Evolutionary conservation across 92 coral and sea anemone genomes (phyloP).

Genomic region (Actinernus sp.): DNA sequence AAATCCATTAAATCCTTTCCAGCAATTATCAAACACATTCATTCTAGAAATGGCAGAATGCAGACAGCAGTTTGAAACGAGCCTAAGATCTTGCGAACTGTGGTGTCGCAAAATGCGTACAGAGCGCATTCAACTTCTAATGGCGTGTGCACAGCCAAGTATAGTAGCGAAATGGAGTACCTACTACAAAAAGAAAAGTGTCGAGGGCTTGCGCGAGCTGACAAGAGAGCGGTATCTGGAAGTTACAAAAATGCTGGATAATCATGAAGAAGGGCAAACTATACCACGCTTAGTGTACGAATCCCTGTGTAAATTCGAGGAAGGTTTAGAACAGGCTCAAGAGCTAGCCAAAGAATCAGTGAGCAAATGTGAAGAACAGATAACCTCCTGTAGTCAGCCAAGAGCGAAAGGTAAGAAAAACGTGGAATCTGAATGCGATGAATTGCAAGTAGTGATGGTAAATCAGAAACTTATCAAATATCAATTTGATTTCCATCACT

Average conservation of each 20-base stretch:
- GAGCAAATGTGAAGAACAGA: conserved; percentile 1
- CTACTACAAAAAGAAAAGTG: conserved; percentile 1
- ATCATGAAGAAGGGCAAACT: conserved; percentile 5
- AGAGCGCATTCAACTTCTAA: conserved; percentile 7
- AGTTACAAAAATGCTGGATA: conserved; percentile 5
- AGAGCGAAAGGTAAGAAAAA: conserved; percentile 3
- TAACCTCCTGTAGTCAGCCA: conserved; percentile 11
- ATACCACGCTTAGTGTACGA: neutral
- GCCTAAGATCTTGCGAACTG: neutral
- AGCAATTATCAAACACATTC: conserved; percentile 40
- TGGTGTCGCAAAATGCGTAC: neutral
- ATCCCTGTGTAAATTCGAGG: neutral
- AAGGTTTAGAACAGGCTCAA: conserved; percentile 11
- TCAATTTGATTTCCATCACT: no score
- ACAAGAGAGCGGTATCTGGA: conserved; percentile 10
- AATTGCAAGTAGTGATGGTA: no score
- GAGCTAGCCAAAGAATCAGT: conserved; percentile 3
- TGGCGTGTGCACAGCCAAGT: conserved; percentile 13
- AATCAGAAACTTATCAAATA: no score
- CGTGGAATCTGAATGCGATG: no score
- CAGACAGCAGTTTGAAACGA: conserved; percentile 31
- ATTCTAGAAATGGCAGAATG: conserved; percentile 51
- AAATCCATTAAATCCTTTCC: conserved; percentile 39
- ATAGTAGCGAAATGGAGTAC: conserved; percentile 11
- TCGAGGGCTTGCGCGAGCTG: conserved; percentile 2